phyloP scores from a whole-genome alignment of 2,797 vertebrate genomes.

The Mallotus villosus region DNA sequence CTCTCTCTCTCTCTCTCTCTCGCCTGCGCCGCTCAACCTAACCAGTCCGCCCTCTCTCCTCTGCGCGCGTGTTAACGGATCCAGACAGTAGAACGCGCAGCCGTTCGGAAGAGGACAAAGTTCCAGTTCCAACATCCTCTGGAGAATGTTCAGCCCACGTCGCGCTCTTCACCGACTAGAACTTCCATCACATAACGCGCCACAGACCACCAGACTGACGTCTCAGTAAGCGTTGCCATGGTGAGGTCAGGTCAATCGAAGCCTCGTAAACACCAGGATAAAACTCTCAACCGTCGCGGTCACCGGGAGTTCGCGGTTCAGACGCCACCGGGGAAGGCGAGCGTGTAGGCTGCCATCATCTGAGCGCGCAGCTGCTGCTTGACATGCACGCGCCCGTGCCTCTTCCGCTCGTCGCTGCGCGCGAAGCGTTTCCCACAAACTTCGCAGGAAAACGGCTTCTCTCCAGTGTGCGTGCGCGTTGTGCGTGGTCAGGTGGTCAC shows the following conservation, averaged over 20 bases:
- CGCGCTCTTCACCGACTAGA: not conserved
- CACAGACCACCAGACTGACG: too few species aligned
- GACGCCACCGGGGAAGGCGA: conserved; percentile 67
- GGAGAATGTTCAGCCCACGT: too few species aligned
- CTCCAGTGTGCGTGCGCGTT: conserved; percentile 85
- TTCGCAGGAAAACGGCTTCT: conserved; percentile 86
- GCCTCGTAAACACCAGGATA: not conserved
- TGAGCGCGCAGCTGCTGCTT: conserved; percentile 90
- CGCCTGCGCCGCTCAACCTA: too few species aligned
- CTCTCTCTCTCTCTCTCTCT: too few species aligned
- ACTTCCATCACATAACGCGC: too few species aligned
- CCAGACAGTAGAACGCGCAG: too few species aligned
- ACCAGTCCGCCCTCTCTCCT: too few species aligned
- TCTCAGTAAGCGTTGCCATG: not conserved
- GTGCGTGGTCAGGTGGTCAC: conserved; percentile 88
- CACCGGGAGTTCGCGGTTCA: conserved; percentile 33
- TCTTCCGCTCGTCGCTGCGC: conserved; percentile 81
- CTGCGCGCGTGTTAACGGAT: too few species aligned
- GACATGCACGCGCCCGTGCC: conserved; percentile 84
- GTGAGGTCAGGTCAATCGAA: conserved; percentile 15
- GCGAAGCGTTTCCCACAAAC: conserved; percentile 84
- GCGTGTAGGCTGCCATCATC: conserved; percentile 74
- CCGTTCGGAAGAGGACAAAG: too few species aligned
- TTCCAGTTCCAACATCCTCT: too few species aligned
- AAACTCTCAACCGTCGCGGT: not conserved